Conservation (phyloP, 2,888 invertebrate genomes). For the Nezara viridula region DNA sequence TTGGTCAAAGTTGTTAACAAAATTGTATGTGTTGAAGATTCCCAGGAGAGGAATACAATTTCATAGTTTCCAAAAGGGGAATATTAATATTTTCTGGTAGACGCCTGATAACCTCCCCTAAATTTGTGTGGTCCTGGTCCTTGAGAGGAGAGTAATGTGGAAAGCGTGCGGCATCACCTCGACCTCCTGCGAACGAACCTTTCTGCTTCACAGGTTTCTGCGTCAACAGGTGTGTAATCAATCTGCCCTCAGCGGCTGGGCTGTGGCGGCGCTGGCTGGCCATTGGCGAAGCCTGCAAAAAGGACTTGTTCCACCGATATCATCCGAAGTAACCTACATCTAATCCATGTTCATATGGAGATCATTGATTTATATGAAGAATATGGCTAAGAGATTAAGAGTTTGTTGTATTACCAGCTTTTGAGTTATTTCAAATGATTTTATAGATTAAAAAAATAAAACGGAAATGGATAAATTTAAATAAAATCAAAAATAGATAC, state of each 20-base stretch:
- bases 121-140: not conserved
- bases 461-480: no score
- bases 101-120: not conserved
- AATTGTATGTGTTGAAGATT: no score
- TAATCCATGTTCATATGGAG: not conserved
- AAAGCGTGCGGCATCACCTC: constrained; percentile 37
- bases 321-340: not conserved
- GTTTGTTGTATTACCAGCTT: no score
- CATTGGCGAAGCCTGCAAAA: not conserved
- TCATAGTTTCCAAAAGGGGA: no score
- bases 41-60: no score
- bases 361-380: no score
- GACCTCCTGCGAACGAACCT: not conserved
- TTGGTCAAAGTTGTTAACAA: no score
- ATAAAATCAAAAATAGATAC: no score
- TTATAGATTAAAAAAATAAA: no score
- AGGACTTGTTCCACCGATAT: not conserved
- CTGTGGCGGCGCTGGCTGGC: not conserved
- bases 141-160: not conserved
- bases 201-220: not conserved
- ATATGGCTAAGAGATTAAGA: no score
- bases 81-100: not conserved
- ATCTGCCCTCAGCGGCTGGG: not conserved
- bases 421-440: no score
- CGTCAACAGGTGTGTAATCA: constrained; percentile 10